Base-by-base conservation (phyloP, 1,140 invertebrate species). In the Drosophila mayri region DNA sequence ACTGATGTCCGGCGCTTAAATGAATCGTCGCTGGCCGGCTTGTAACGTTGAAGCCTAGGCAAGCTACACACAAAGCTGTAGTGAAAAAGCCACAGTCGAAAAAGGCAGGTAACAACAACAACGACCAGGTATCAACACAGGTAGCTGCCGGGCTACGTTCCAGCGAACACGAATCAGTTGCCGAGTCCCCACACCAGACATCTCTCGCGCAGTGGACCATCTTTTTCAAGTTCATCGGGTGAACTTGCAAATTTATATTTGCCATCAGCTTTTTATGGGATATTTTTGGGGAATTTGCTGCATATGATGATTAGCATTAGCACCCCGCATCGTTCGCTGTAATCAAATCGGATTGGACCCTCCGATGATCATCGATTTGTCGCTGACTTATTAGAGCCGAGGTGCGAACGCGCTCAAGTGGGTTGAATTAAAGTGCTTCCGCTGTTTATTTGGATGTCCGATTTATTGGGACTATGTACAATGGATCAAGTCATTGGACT, bases 241-340 rank as follows among this genome's bases (percentile, higher is more conserved):
- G 84, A 87, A 87, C 85, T 87, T 90, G 81, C 84, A 55, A 84
- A 86, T 81, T 75, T 88, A 38, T 46, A 22, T 44, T 59, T 63
- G 70, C 61, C 68, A 81, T 71, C 20, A 0, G 22, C 8, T 47
- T 47, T 82, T 79, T 60, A 72, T 63, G 35, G 50, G 61, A 60
- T 82, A 78, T 84, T 79, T 84, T 80, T 44, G 72, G 55, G 67
- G 60, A 66, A 46, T 68, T 67, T 61, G 65, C 59, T 79, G 76
- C 57, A 76, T 83, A 76, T 76, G 61, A 64, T 49, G 50, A 79
- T 83, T 84, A 84, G 57, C 68, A 79, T 84, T 84, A 83, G 57
- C 80, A 60, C n/a, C 40, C 30, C 35, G 52, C 54, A 35, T 38
- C 40, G 41, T 65, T 65, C 70, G 30, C 12, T 58, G 49, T 64